phyloP scores from a whole-genome alignment of 2,888 invertebrate species.

The Athetis lepigone region DNA sequence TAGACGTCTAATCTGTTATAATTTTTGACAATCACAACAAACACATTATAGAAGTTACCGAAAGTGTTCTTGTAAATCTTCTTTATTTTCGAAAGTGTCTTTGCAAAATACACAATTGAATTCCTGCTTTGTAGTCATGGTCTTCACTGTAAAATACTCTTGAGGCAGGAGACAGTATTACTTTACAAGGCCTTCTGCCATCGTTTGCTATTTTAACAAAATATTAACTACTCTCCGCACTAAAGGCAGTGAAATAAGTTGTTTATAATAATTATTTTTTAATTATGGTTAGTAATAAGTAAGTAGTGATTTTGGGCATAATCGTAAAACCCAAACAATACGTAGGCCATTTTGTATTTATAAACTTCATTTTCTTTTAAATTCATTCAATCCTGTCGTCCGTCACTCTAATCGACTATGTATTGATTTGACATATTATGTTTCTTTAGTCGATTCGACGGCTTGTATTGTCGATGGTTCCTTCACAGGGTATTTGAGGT shows the following conservation, averaged over 20 bases:
- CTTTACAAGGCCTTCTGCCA: constrained; percentile 27
- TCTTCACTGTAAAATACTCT: constrained; percentile 38
- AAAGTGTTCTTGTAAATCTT: constrained; percentile 91
- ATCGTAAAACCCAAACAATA: constrained; percentile 61
- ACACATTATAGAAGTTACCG: constrained; percentile 82
- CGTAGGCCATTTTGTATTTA: constrained; percentile 69
- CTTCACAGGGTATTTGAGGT: no score
- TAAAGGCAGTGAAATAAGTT: neutral
- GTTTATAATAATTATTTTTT: neutral
- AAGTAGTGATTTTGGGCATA: neutral
- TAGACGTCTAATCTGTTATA: neutral
- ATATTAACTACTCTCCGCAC: constrained; percentile 6
- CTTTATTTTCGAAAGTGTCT: constrained; percentile 89
- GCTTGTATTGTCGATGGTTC: no score
- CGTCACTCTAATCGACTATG: constrained; percentile 6
- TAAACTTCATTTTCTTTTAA: constrained; percentile 36
- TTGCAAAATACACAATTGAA: constrained; percentile 91
- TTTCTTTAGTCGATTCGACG: constrained; percentile 11
- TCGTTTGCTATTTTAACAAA: constrained; percentile 12
- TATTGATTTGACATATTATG: neutral
- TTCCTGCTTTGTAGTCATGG: constrained; percentile 79
- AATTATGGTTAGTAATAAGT: constrained; percentile 3
- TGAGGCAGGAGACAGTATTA: constrained; percentile 17
- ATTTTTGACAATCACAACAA: constrained; percentile 11
- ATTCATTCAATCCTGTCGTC: constrained; percentile 13